Evolutionary conservation across 2,113 vertebrate genomes (phyloP), one percentile per base, ranked within the genome.

Genomic region (Cebidichthys violaceus): DNA sequence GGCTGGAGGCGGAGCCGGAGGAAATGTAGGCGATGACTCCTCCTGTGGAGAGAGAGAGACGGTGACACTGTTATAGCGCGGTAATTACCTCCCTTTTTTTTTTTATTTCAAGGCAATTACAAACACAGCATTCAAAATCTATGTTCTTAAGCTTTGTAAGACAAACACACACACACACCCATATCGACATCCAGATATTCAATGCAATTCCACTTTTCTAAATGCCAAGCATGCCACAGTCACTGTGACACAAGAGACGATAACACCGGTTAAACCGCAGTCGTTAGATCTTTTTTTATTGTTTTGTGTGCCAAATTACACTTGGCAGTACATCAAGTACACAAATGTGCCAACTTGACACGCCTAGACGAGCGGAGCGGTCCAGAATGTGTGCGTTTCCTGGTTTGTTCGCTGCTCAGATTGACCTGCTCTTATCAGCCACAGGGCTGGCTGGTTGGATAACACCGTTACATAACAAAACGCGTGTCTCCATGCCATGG

Each of bases 11-110:
- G 14, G 97, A 97, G 93, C 96, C 95, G 6, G 97, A 97, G 86
- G 97, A 98, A 92, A 98, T 97, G 81, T 99, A 99, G 88, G 98
- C 96, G 60, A 99, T 99, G 85, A 99, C 98, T 81, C 98, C 96
- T 88, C 97, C 97, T 98, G 84, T 64, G 83, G 82, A 82, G 81
- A 88, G 76, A 39, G 82, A 82, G 81, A 88, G 76, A 39, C 41
- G 61, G 39, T 61, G 75, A 82, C 57, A 67, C 22, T 11, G 61
- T 76, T 54, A 77, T 1, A 57, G 52, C 43, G 35, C 1, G 45
- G 17, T 37, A 9, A 70, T 17, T 1, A 71, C 31, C 37, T 68
- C 29, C 7, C 3, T 27, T 17, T 62, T n/a, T n/a, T 9, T 54
- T 54, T 62, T n/a, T n/a, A 6, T 54, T 54, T 52, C 33, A 33